Conservation (phyloP, 2,888 invertebrate species). For the Xestia ashworthii region DNA sequence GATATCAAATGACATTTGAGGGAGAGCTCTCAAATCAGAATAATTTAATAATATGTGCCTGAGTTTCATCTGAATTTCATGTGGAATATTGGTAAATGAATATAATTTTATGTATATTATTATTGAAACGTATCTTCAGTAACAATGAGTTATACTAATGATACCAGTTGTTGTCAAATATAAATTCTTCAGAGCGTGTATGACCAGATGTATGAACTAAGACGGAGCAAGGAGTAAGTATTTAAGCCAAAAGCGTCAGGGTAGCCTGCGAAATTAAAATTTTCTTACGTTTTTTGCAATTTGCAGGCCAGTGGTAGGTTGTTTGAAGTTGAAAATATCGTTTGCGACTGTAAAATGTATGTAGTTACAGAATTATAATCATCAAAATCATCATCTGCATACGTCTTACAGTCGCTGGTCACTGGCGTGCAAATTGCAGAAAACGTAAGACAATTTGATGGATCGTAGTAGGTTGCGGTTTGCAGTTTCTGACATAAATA, state of each 20-base stretch:
- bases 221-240: too few relatives aligned
- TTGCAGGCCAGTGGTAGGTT: too few relatives aligned
- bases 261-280: too few relatives aligned
- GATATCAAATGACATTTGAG: conserved; percentile 43
- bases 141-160: not conserved
- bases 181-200: not conserved
- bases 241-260: too few relatives aligned
- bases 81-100: not conserved
- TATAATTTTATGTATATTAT: conserved; percentile 18
- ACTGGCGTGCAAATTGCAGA: too few relatives aligned
- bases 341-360: too few relatives aligned
- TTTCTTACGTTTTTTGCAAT: too few relatives aligned
- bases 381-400: too few relatives aligned
- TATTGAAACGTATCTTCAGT: not conserved
- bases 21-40: conserved; percentile 8
- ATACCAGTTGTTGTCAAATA: not conserved
- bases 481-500: not conserved
- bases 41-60: conserved; percentile 29
- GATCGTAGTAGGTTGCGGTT: not conserved
- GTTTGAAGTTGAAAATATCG: too few relatives aligned
- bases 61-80: conserved; percentile 20
- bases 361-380: too few relatives aligned
- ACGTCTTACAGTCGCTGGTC: too few relatives aligned
- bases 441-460: too few relatives aligned
- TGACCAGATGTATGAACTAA: not conserved